Evolutionary conservation across 37 sponge, comb jelly and placozoan species (phyloP), one percentile per base, ranked within the genome.

Genomic region (Corticium candelabrum): DNA sequence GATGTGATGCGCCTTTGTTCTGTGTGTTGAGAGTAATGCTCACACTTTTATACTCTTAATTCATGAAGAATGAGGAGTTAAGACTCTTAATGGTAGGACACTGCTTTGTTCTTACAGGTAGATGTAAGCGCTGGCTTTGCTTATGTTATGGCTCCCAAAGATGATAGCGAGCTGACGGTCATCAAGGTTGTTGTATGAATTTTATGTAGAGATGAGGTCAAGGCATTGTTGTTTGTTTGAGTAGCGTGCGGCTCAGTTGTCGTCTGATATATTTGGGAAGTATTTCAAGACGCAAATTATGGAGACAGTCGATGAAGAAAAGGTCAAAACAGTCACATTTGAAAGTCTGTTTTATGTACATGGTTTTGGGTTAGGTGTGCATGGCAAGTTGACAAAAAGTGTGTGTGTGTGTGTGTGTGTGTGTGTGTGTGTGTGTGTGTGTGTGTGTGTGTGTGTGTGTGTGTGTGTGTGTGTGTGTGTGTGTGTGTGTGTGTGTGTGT

Each of bases 181-280:
- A 81, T 94, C 3, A 92, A 89, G 84, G 90, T 89, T 75, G 32
- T n/a, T 31, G 21, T 74, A 78, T 76, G n/a, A 7, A n/a, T n/a
- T n/a, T n/a, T n/a, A n/a, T n/a, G n/a, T n/a, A 27, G 37, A 29
- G 41, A 78, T 72, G 5, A 76, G 7, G n/a, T 21, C 5, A 5
- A 75, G 27, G 5, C 27, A 21, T 76, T 72, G 39, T 80, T 77
- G 30, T 38, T 41, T 68, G 68, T 41, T 1, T 31, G 34, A 68
- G 40, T 38, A 90, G 87, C 88, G 88, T 84, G 94, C 91, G 0
- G 83, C 87, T 78, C 89, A 86, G 62, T 39, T 88, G 67, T 90
- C 94, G 7, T 93, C 92, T 41, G 83, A 84, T 29, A 87, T 96
- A 39, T 96, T 96, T 83, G 89, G 88, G 43, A 96, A 93, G 76